Evolutionary conservation across 1,140 invertebrate genomes (phyloP).

Genomic region (Bombus consobrinus): DNA sequence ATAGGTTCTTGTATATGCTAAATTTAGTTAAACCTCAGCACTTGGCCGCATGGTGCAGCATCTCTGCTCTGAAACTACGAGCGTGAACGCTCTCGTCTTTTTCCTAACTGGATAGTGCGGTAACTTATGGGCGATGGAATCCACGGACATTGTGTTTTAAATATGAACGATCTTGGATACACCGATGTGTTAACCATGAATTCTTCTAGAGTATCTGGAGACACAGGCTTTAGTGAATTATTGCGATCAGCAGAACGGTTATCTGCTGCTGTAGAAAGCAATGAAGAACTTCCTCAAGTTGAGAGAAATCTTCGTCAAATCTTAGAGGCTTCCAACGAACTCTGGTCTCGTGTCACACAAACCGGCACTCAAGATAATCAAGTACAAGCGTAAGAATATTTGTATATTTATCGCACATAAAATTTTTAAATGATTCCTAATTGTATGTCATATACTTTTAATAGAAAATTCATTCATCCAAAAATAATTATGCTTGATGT

Average conservation of each 20-base stretch:
- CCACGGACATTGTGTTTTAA: constrained; percentile 22
- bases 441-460: constrained; percentile 8
- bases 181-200: constrained; percentile 44
- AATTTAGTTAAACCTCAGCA: no score
- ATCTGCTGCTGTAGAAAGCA: constrained; percentile 93
- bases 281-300: constrained; percentile 91
- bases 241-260: constrained; percentile 95
- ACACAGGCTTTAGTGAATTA: constrained; percentile 91
- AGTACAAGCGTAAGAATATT: constrained; percentile 88
- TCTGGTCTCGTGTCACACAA: constrained; percentile 93
- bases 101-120: no score
- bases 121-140: background rate
- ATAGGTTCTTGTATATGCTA: no score
- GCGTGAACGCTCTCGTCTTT: no score
- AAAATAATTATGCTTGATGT: background rate
- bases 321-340: constrained; percentile 94
- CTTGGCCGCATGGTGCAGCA: no score
- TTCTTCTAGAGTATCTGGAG: constrained; percentile 69
- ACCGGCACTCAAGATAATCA: constrained; percentile 94
- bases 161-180: constrained; percentile 45
- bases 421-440: no score
- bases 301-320: constrained; percentile 96
- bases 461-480: constrained; percentile 1
- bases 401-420: background rate
- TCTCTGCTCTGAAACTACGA: no score